Base-by-base conservation (phyloP, 1,140 invertebrate species). In the Spodoptera frugiperda region DNA sequence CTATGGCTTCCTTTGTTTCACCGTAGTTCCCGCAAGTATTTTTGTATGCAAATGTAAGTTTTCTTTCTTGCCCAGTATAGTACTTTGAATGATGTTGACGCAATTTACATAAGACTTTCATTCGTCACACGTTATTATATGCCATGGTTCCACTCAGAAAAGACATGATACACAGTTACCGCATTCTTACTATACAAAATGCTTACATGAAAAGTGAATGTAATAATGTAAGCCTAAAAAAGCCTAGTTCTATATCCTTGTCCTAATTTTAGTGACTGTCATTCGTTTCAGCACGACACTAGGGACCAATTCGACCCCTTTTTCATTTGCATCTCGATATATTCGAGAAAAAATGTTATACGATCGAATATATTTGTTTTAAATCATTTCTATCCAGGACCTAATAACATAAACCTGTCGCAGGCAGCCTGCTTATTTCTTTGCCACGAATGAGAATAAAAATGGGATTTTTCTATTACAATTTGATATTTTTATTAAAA, bases 61-160 rank as follows among this genome's bases (percentile, higher is more conserved):
- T 44, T 33, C 51, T 63, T 63, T 44, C 25, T 61, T 17, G 12
- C 57, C 59, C 8, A 33, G 14, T 17, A n/a, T 30, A 39, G 15
- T 63, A 15, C 59, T 10, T 49, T 67, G 33, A 39, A 61, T 9
- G 21, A 39, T 61, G n/a, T 61, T 61, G 44, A 67, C 17, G 17
- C 6, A n/a, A 67, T 48, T 49, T 48, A 67, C 63, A 49, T 67
- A 25, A 49, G 44, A 48, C 44, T 25, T 67, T 48, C 63, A 67
- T 49, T 63, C 33, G 30, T 63, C 59, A 63, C 10, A 44, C 15
- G 59, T 33, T 61, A 61, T 61, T 39, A 39, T 39, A 39, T 6
- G 30, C 57, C 30, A 39, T 39, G 15, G 59, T 33, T 19, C 33
- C 15, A 63, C 59, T 44, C 15, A 10, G 9, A 44, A 63, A 39